Base-by-base conservation (phyloP, 2,888 invertebrate species). In the Diaperis boleti region DNA sequence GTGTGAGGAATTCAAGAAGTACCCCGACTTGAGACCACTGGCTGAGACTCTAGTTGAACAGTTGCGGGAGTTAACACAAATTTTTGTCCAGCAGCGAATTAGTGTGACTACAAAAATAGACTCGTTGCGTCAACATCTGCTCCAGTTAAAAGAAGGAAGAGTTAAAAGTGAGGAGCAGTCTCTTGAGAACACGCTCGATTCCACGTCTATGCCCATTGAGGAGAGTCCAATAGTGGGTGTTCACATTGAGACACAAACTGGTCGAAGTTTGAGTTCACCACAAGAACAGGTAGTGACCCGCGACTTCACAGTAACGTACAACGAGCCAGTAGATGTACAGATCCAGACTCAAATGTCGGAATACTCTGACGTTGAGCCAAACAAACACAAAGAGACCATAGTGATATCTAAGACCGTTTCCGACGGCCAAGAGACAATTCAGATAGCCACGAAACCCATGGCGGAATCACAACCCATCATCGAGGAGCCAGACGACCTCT, bases 181-280 rank as follows among this genome's bases (percentile, higher is more conserved):
- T 1, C 82, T 85, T 72, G 86, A 86, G 26, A 87, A 87, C 70
- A 90, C 90, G 3, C 85, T 90, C 42, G 89, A 89, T 78, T 89
- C 90, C 13, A 85, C 86, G 42, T 88, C 89, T 54, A 89, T 90
- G 88, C 89, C 90, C 1, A 88, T 89, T 77, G 89, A 90, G 79
- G 85, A 89, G 72, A 83, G 85, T 13, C 75, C 75, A 13, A 68
- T 77, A 2, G 74, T 69, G n/a, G 77, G 75, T 8, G 72, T 80
- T 31, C 82, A 81, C 60, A 87, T 86, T 35, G 88, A 89, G 79
- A 89, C 89, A 5, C 90, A 90, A 81, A 90, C 90, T 1, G 89
- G 89, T 11, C 83, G 85, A 67, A 89, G 89, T 75, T 77, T 87
- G 1, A 78, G 82, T 60, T 84, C 77, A 2, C 75, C 84, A 4